Evolutionary conservation across 2,113 vertebrate genomes (phyloP).

Genomic region (Taxidea taxus): DNA sequence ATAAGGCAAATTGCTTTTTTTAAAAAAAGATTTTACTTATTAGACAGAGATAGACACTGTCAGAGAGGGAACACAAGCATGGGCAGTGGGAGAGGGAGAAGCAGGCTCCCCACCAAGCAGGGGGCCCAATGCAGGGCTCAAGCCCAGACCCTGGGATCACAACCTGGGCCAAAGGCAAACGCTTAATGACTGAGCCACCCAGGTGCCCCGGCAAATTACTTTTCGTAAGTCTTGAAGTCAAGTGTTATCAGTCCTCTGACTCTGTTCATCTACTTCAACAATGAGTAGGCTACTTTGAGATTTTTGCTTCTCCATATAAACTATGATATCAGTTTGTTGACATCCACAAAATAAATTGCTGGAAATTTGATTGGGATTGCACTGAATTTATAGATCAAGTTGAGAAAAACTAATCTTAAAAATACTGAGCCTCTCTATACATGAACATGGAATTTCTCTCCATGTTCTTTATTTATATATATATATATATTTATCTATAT

Average conservation of each 20-base stretch:
- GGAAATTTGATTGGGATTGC: not conserved
- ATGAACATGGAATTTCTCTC: not conserved
- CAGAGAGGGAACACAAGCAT: too few species aligned
- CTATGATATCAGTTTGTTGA: not conserved
- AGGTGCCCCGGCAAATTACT: too few species aligned
- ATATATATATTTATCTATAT: too few species aligned
- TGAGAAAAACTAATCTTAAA: not conserved
- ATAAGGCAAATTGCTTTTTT: not conserved
- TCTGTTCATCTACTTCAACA: not conserved
- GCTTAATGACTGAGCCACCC: too few species aligned
- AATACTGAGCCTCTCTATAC: not conserved
- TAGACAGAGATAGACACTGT: too few species aligned
- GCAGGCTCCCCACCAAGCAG: too few species aligned
- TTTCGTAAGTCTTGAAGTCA: not conserved
- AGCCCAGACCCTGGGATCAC: too few species aligned
- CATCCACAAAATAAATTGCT: not conserved
- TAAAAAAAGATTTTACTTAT: too few species aligned
- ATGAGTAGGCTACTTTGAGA: not conserved
- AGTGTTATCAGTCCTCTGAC: not conserved
- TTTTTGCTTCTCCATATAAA: not conserved
- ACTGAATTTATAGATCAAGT: not conserved
- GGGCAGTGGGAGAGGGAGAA: too few species aligned
- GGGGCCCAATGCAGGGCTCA: too few species aligned
- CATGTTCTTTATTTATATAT: too few species aligned
- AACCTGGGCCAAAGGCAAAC: too few species aligned